Conservation (phyloP, 92 coral and sea anemone species). For the Scolanthus callimorphus region DNA sequence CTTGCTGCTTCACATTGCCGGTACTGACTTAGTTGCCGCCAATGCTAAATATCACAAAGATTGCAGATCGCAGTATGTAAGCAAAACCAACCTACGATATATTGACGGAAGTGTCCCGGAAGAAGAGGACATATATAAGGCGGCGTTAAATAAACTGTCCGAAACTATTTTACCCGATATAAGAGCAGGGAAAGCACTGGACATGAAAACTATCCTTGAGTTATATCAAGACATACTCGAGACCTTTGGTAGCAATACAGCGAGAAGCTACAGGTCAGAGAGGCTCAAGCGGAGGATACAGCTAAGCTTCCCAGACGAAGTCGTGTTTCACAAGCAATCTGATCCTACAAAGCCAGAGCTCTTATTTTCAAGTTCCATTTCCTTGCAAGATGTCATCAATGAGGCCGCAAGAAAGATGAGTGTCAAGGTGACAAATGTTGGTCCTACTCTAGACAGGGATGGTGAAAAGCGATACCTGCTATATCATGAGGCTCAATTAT, state of each 20-base stretch:
- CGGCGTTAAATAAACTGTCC: constrained; percentile 21
- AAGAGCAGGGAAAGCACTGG: constrained; percentile 14
- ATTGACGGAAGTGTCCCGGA: constrained; percentile 1
- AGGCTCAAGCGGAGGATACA: constrained; percentile 45
- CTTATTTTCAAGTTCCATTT: constrained; percentile 44
- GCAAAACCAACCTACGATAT: constrained; percentile 12
- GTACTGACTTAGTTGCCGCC: constrained; percentile 29
- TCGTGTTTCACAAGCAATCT: constrained; percentile 54
- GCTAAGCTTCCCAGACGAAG: constrained; percentile 21
- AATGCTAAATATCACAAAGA: constrained; percentile 20
- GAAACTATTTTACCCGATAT: constrained; percentile 3
- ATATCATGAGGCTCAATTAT: constrained; percentile 43
- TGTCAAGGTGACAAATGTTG: neutral
- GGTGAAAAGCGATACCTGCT: constrained; percentile 12
- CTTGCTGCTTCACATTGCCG: constrained; percentile 8
- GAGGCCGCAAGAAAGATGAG: constrained; percentile 16
- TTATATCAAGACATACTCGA: constrained; percentile 5
- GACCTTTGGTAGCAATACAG: constrained; percentile 23
- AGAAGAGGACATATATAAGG: constrained; percentile 16
- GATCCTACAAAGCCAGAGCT: constrained; percentile 60
- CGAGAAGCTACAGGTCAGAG: constrained; percentile 31
- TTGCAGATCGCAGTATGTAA: constrained; percentile 31
- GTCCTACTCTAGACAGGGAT: neutral
- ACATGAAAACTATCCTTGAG: constrained; percentile 28
- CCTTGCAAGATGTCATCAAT: constrained; percentile 47